phyloP scores from a whole-genome alignment of 1,140 invertebrate genomes.

The Tribolium madens region DNA sequence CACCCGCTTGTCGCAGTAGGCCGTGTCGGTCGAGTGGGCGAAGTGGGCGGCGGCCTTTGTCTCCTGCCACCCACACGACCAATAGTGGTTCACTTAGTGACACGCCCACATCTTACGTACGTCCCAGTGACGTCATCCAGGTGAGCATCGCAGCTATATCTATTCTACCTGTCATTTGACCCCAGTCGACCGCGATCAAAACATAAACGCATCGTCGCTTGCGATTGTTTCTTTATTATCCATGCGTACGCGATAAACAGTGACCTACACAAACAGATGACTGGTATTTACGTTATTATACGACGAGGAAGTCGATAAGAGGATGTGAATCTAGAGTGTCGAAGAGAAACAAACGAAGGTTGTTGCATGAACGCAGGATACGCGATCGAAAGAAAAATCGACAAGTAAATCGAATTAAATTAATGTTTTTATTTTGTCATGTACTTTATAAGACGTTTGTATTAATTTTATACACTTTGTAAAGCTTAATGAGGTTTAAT shows the following conservation, averaged over 20 bases:
- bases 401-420: no score
- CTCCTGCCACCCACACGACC: slow-evolving; percentile 52
- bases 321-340: background rate
- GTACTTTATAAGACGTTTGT: no score
- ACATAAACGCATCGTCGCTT: background rate
- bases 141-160: background rate
- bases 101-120: slow-evolving; percentile 48
- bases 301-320: slow-evolving; percentile 9
- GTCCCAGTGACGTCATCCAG: slow-evolving; percentile 48
- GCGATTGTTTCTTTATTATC: slow-evolving; percentile 6
- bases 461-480: no score
- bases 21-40: slow-evolving; percentile 28
- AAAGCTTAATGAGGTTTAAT: no score
- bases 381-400: no score
- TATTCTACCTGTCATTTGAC: slow-evolving; percentile 44
- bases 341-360: background rate
- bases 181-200: slow-evolving; percentile 29
- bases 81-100: slow-evolving; percentile 38
- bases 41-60: slow-evolving; percentile 42
- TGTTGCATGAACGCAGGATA: no score
- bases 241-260: background rate
- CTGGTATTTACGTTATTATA: background rate
- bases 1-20: background rate
- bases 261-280: slow-evolving; percentile 1
- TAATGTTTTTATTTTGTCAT: no score